These are phyloP conservation scores for Leptothorax acervorum DNA, from an alignment of 2,888 invertebrate species.

Conservation along the genomic window DNA sequence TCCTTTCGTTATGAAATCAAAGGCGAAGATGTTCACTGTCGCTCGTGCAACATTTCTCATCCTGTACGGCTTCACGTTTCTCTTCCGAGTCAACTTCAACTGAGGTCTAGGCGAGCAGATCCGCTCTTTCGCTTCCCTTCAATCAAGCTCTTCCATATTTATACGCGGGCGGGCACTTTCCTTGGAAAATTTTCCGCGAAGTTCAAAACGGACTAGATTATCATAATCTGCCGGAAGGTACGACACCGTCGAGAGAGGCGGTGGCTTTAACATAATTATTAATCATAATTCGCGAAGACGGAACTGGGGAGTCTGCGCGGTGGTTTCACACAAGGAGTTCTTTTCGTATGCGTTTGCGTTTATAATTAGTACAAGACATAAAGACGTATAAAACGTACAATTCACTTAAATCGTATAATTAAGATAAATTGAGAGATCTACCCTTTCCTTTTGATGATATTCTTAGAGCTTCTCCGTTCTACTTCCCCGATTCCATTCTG, in stretches of 20 bases:
- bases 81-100: slow-evolving; percentile 68
- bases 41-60: slow-evolving; percentile 50
- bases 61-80: slow-evolving; percentile 57
- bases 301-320: slow-evolving; percentile 60
- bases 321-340: slow-evolving; percentile 60
- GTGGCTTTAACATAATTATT: slow-evolving; percentile 75
- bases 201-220: slow-evolving; percentile 81
- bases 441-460: not conserved
- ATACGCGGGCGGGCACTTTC: slow-evolving; percentile 72
- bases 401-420: slow-evolving; percentile 7
- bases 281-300: slow-evolving; percentile 70
- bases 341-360: not conserved
- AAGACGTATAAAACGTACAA: not conserved
- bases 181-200: slow-evolving; percentile 77
- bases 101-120: slow-evolving; percentile 60
- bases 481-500: slow-evolving; percentile 6
- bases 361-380: slow-evolving; percentile 21
- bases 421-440: slow-evolving; percentile 31
- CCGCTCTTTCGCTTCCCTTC: slow-evolving; percentile 72
- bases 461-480: slow-evolving; percentile 33
- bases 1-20: slow-evolving; percentile 37
- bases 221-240: slow-evolving; percentile 78
- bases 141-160: slow-evolving; percentile 82
- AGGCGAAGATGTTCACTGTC: slow-evolving; percentile 34
- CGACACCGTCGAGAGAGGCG: slow-evolving; percentile 63